A percentile compares a stretch with the other conserved stretches of the same genome.
phyloP scores from a whole-genome alignment of 2,113 vertebrate species.

The Mola mola region DNA sequence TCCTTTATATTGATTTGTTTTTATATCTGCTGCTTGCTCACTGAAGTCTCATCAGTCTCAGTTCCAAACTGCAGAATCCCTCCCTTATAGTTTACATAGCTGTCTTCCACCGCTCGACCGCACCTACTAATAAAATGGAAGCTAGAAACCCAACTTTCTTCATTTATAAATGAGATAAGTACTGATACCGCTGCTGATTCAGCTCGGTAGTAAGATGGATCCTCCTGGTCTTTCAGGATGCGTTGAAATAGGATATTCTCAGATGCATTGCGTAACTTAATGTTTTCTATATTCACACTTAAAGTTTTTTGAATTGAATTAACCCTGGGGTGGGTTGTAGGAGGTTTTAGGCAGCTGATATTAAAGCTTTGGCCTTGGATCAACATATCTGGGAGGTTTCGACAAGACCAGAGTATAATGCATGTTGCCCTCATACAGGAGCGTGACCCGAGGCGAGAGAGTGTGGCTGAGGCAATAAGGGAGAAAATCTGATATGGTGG shows the following conservation, averaged over 20 bases:
- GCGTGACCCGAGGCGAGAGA: conserved; percentile 62
- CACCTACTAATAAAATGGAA: conserved; percentile 8
- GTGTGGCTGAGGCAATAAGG: conserved; percentile 75
- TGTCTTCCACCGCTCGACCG: conserved; percentile 5
- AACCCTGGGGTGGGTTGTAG: conserved; percentile 27
- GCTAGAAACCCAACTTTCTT: conserved; percentile 39
- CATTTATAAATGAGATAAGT: conserved; percentile 57
- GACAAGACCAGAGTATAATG: conserved; percentile 37
- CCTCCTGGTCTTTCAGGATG: conserved; percentile 40
- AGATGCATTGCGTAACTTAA: conserved; percentile 46
- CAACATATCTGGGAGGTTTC: conserved; percentile 53
- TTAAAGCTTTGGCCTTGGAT: conserved; percentile 61
- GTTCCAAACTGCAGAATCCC: conserved; percentile 32
- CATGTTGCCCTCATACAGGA: conserved; percentile 36
- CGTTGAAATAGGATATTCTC: conserved; percentile 48
- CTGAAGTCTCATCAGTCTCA: conserved; percentile 40
- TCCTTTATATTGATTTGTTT: conserved; percentile 13
- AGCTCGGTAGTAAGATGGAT: conserved; percentile 40
- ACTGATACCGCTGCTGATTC: conserved; percentile 39
- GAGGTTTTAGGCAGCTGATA: conserved; percentile 45
- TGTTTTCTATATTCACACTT: conserved; percentile 71
- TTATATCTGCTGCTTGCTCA: background rate
- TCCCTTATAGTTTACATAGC: conserved; percentile 42
- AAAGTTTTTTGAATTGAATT: conserved; percentile 69
- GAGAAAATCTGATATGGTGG: conserved; percentile 76